phyloP scores from a whole-genome alignment of 2,113 vertebrate genomes.

The Vanacampus margaritifer region DNA sequence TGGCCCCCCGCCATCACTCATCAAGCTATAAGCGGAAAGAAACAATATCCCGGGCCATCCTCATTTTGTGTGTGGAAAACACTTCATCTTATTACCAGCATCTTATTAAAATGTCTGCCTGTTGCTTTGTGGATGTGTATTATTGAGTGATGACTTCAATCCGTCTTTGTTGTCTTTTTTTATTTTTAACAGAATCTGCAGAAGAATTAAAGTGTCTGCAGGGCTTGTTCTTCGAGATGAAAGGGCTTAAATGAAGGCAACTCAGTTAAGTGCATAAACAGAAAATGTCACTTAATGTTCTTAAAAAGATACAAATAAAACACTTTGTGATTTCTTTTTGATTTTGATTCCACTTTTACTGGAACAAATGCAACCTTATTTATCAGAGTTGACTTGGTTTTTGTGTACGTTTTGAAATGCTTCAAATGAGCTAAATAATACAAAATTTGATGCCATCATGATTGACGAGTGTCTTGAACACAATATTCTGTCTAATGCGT shows the following conservation, averaged over 20 bases:
- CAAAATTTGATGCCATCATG: slow-evolving; percentile 7
- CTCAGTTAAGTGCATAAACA: slow-evolving; percentile 3
- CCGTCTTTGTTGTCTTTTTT: slow-evolving; percentile 30
- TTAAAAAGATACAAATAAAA: neutral
- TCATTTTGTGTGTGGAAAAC: neutral
- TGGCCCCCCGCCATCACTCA: neutral
- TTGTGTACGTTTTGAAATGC: slow-evolving; percentile 14
- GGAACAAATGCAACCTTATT: slow-evolving; percentile 26
- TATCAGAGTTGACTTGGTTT: slow-evolving; percentile 45
- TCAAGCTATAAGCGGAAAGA: slow-evolving; percentile 1
- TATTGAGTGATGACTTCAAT: slow-evolving; percentile 16
- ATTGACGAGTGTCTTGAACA: slow-evolving; percentile 1
- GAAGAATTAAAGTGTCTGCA: slow-evolving; percentile 42
- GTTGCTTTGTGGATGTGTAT: slow-evolving; percentile 6
- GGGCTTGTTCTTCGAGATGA: neutral
- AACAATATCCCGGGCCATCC: neutral
- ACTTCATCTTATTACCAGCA: neutral
- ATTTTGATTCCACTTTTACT: slow-evolving; percentile 26
- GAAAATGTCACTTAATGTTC: slow-evolving; percentile 20
- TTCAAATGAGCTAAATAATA: neutral
- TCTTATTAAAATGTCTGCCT: neutral
- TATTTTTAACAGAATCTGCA: slow-evolving; percentile 59
- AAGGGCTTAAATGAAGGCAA: neutral
- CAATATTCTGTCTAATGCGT: neutral
- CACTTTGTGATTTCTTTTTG: slow-evolving; percentile 11